phyloP scores from a whole-genome alignment of 2,888 invertebrate species.

The Leptarthrus brevirostris region DNA sequence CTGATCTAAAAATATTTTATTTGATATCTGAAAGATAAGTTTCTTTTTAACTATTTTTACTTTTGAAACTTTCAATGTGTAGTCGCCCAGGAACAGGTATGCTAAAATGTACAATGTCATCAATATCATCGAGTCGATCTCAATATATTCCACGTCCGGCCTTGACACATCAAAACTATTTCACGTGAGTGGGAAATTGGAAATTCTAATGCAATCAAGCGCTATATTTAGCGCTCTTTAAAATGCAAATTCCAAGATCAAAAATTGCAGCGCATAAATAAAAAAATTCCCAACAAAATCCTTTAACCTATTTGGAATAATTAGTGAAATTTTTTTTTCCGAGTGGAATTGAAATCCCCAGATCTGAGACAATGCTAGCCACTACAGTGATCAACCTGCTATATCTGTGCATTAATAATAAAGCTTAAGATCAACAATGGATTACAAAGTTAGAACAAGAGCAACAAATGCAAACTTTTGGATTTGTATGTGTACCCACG shows the following conservation, averaged over 20 bases:
- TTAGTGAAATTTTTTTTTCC: slow-evolving; percentile 18
- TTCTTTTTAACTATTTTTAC: no score
- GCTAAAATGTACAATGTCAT: neutral
- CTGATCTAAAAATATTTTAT: no score
- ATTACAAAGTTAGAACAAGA: slow-evolving; percentile 7
- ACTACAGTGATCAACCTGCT: slow-evolving; percentile 6
- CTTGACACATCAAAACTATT: slow-evolving; percentile 17
- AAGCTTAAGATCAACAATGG: neutral
- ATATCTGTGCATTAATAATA: neutral
- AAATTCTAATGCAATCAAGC: slow-evolving; percentile 7
- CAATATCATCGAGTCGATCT: neutral
- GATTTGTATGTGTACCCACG: neutral
- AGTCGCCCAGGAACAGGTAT: no score
- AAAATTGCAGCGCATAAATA: slow-evolving; percentile 32
- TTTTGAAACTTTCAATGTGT: no score
- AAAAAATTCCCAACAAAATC: slow-evolving; percentile 24
- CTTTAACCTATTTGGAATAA: slow-evolving; percentile 23
- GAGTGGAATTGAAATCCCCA: slow-evolving; percentile 21
- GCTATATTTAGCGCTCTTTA: slow-evolving; percentile 5
- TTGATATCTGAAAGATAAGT: no score
- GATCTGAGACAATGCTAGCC: slow-evolving; percentile 3
- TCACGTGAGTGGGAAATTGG: slow-evolving; percentile 21
- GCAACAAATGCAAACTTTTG: slow-evolving; percentile 12
- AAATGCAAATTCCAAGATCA: neutral
- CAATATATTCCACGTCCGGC: neutral